A percentile compares a stretch with the other conserved stretches of the same genome.
Conservation (phyloP, 2,797 vertebrate genomes). For the Onychomys torridus region DNA sequence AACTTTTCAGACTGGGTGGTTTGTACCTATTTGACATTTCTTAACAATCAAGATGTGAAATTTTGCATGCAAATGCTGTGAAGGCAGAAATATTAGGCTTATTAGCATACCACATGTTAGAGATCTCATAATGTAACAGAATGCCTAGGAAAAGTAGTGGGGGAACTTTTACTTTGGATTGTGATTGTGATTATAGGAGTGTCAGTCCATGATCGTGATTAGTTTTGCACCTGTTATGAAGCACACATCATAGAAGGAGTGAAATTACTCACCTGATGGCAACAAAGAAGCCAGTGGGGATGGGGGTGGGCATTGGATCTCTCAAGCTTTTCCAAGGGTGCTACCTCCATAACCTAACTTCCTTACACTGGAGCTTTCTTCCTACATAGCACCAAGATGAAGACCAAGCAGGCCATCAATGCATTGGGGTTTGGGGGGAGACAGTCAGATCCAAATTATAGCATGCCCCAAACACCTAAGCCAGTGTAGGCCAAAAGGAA, state of each 20-base stretch:
- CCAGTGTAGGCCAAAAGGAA: background rate
- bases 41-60: background rate
- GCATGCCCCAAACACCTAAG: background rate
- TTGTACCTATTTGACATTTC: background rate
- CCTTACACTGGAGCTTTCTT: too few species aligned
- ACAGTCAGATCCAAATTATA: background rate
- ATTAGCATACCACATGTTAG: rapidly evolving
- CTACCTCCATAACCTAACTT: background rate
- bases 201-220: background rate
- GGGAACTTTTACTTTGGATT: background rate
- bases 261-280: background rate
- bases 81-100: background rate
- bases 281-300: background rate
- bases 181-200: background rate
- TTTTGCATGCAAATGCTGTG: background rate
- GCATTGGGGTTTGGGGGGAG: too few species aligned
- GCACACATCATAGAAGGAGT: background rate
- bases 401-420: too few species aligned
- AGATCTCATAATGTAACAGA: too few species aligned
- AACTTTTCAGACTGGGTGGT: background rate
- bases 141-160: background rate
- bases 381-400: background rate
- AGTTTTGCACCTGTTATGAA: background rate
- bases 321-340: background rate
- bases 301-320: rapidly evolving